Percentiles rank a stretch among this genome's conserved stretches.
These are phyloP conservation scores for Enteromius radiatus DNA, from an alignment of 2,797 vertebrate species.

Conservation along the genomic window DNA sequence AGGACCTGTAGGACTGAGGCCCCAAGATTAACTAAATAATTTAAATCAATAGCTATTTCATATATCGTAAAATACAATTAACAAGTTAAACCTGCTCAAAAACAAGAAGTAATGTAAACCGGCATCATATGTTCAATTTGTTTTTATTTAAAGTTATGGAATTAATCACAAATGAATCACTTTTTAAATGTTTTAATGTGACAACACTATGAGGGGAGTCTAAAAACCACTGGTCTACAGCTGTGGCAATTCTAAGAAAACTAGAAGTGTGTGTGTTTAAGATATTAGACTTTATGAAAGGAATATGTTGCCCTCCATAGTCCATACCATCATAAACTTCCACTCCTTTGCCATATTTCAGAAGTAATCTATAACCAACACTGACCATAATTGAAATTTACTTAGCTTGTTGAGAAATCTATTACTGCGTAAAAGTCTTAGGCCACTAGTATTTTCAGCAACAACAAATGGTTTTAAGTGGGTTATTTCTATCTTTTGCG, in stretches of 20 bases:
- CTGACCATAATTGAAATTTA: background rate
- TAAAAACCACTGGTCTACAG: background rate
- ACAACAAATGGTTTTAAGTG: too few relatives aligned
- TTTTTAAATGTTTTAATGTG: conserved; percentile 2
- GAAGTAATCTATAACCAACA: background rate
- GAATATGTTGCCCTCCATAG: background rate
- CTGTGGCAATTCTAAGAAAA: conserved; percentile 1
- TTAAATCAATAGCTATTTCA: background rate
- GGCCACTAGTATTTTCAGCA: too few relatives aligned
- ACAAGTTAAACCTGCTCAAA: background rate
- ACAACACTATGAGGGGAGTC: too few relatives aligned
- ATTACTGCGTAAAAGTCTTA: too few relatives aligned
- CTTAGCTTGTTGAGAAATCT: too few relatives aligned
- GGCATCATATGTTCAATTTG: background rate
- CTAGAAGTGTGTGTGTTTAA: background rate
- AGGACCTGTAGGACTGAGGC: background rate
- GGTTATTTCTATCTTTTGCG: too few relatives aligned
- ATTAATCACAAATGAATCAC: background rate
- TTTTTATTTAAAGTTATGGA: conserved; percentile 4
- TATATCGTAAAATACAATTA: background rate
- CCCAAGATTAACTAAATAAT: background rate
- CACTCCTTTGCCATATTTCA: background rate
- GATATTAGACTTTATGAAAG: background rate
- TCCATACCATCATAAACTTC: background rate
- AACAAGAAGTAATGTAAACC: background rate